Conservation (phyloP, 2,888 invertebrate genomes). For the Scaptomyza flava region DNA sequence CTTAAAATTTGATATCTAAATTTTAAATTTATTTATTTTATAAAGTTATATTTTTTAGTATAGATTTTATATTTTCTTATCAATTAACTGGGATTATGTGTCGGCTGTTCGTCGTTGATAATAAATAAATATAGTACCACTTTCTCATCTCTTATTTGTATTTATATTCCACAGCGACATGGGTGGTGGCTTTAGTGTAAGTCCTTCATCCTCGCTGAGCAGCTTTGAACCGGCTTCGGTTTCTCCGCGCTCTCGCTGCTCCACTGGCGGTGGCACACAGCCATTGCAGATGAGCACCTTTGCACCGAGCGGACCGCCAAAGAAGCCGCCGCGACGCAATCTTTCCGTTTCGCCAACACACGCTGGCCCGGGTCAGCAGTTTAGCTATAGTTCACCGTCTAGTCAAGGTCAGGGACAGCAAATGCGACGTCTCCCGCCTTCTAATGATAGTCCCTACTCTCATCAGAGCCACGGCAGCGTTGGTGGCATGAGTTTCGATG, state of each 20-base stretch:
- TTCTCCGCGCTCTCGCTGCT: conserved; percentile 80
- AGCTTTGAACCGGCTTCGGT: conserved; percentile 83
- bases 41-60: too few species aligned
- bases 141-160: not conserved
- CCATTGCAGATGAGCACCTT: conserved; percentile 74
- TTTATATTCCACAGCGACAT: conserved; percentile 64
- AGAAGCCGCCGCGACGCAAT: conserved; percentile 94
- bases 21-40: too few species aligned
- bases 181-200: conserved; percentile 71
- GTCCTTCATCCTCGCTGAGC: conserved; percentile 83
- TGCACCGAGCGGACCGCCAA: conserved; percentile 90
- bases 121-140: too few species aligned
- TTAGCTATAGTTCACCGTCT: conserved; percentile 77
- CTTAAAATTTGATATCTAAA: too few species aligned
- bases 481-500: conserved; percentile 74
- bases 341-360: conserved; percentile 94
- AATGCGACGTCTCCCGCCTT: conserved; percentile 46
- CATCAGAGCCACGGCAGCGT: conserved; percentile 80
- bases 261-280: conserved; percentile 74
- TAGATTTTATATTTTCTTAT: too few species aligned
- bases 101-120: too few species aligned
- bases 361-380: conserved; percentile 83
- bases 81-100: too few species aligned
- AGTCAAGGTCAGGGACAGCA: conserved; percentile 61
- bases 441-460: conserved; percentile 78